These are phyloP conservation scores for Chaunax sp. DNA, from an alignment of 2,797 vertebrate species.

Conservation along the genomic window DNA sequence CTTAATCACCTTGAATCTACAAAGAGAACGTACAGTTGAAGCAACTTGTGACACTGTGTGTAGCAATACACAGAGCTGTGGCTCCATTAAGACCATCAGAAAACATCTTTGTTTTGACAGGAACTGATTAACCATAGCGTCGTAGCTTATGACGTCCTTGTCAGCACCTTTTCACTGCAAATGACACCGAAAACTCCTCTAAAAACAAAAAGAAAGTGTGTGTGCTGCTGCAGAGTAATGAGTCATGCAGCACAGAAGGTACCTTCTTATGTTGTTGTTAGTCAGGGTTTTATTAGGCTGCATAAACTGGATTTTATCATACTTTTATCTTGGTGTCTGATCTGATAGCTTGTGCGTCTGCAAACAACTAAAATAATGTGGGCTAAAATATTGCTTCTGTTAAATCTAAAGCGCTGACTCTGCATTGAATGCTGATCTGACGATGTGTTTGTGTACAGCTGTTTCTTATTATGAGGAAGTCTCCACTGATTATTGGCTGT, in stretches of 20 bases:
- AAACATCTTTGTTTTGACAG: too few relatives aligned
- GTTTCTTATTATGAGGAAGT: neutral
- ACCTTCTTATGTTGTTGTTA: conserved; percentile 14
- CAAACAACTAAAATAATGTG: neutral
- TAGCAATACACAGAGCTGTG: too few relatives aligned
- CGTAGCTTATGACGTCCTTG: too few relatives aligned
- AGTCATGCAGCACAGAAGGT: conserved; percentile 13
- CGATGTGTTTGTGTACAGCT: neutral
- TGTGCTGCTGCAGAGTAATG: neutral
- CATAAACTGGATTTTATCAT: neutral
- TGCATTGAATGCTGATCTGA: too few relatives aligned
- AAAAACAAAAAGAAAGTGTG: too few relatives aligned
- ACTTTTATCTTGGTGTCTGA: neutral
- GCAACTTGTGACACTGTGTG: too few relatives aligned
- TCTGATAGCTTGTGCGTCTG: conserved; percentile 5
- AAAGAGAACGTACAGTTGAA: too few relatives aligned
- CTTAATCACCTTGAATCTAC: too few relatives aligned
- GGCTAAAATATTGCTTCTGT: neutral
- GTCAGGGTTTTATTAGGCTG: conserved; percentile 8
- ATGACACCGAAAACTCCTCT: too few relatives aligned
- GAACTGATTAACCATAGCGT: too few relatives aligned
- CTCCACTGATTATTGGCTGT: neutral
- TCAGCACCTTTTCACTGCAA: too few relatives aligned
- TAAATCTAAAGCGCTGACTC: neutral
- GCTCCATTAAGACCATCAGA: too few relatives aligned